A percentile compares a stretch with the other conserved stretches of the same genome.
Conservation (phyloP, 2,797 vertebrate genomes). For the Sebastes nivosus region DNA sequence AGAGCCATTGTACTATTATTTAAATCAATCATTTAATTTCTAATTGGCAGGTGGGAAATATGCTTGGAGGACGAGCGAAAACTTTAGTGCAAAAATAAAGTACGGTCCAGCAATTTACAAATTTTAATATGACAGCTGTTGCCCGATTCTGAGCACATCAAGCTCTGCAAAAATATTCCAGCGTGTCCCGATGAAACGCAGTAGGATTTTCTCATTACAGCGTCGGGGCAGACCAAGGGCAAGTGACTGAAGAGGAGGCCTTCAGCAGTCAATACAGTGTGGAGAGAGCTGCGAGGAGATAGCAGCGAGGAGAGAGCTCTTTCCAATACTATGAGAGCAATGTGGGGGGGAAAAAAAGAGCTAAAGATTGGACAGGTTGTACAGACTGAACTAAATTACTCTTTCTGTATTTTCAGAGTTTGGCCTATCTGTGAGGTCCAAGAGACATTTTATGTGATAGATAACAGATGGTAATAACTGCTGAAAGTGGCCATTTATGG, state of each 20-base stretch:
- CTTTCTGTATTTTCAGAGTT: constrained; percentile 27
- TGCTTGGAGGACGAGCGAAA: constrained; percentile 3
- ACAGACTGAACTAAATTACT: constrained; percentile 38
- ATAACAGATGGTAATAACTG: constrained; percentile 49
- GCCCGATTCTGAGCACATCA: constrained; percentile 11
- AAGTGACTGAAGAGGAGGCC: constrained; percentile 50
- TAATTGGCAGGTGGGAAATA: not conserved
- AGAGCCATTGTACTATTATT: not conserved
- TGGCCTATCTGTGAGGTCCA: constrained; percentile 12
- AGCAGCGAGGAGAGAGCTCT: constrained; percentile 5
- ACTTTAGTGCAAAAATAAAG: constrained; percentile 5
- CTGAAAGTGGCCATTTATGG: constrained; percentile 43
- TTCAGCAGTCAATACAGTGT: constrained; percentile 35
- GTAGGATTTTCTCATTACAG: constrained; percentile 57
- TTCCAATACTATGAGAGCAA: constrained; percentile 13
- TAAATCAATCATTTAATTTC: constrained; percentile 2
- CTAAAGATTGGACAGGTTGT: constrained; percentile 26
- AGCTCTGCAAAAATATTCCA: constrained; percentile 30
- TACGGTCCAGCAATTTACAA: constrained; percentile 21
- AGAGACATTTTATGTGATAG: constrained; percentile 40
- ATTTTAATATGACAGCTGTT: constrained; percentile 35
- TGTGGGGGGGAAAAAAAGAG: constrained; percentile 23
- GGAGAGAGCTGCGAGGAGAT: constrained; percentile 9
- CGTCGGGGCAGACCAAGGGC: constrained; percentile 45
- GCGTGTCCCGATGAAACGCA: constrained; percentile 38